These are phyloP conservation scores for Parnassius smintheus DNA, from an alignment of 2,888 invertebrate species.

Conservation along the genomic window DNA sequence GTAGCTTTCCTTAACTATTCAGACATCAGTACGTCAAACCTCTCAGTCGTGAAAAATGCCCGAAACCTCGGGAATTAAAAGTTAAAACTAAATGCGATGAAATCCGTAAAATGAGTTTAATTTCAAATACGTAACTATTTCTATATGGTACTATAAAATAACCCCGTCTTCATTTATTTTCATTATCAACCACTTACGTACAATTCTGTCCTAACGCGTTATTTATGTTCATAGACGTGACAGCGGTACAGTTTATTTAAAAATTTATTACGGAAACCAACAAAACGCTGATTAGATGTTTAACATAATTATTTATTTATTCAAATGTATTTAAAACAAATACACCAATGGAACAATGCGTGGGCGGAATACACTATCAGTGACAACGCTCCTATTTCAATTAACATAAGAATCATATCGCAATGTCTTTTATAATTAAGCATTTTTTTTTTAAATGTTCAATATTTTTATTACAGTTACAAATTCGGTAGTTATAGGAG, in stretches of 20 bases:
- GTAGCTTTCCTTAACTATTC: too few species aligned
- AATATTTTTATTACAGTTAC: slow-evolving; percentile 19
- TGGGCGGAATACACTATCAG: slow-evolving; percentile 47
- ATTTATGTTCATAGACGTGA: slow-evolving; percentile 1
- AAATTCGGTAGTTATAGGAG: slow-evolving; percentile 21
- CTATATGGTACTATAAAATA: neutral
- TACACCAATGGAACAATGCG: slow-evolving; percentile 41
- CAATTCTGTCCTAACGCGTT: neutral
- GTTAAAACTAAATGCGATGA: too few species aligned
- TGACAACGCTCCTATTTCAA: slow-evolving; percentile 44
- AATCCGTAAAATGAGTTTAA: too few species aligned
- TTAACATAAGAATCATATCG: slow-evolving; percentile 24
- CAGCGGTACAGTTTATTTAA: slow-evolving; percentile 16
- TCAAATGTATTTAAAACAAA: slow-evolving; percentile 58
- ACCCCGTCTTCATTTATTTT: slow-evolving; percentile 8
- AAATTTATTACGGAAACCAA: slow-evolving; percentile 22
- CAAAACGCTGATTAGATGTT: slow-evolving; percentile 47
- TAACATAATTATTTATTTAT: slow-evolving; percentile 71
- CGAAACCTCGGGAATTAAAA: too few species aligned
- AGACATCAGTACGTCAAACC: too few species aligned
- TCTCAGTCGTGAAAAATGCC: too few species aligned
- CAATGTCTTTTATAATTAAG: neutral
- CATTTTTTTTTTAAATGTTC: slow-evolving; percentile 2
- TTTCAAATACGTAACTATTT: neutral
- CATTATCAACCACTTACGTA: slow-evolving; percentile 12